Percentiles rank a stretch among this genome's conserved stretches.
These are phyloP conservation scores for Carduelis carduelis DNA, from an alignment of 2,797 vertebrate species.

Conservation along the genomic window DNA sequence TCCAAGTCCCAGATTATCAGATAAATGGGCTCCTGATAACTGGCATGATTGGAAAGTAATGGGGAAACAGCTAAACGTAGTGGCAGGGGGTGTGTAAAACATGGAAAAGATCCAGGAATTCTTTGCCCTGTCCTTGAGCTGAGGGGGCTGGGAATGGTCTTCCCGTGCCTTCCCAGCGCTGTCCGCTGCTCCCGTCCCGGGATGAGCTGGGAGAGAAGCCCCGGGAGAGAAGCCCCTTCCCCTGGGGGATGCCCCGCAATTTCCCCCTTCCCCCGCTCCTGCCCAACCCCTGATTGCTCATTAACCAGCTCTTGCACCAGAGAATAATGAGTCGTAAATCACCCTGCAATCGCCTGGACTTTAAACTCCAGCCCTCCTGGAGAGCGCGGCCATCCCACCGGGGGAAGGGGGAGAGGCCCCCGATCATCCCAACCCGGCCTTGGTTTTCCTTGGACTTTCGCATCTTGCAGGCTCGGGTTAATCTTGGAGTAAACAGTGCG, in stretches of 20 bases:
- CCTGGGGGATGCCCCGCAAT: not conserved
- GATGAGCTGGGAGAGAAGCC: not conserved
- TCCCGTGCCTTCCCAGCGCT: not conserved
- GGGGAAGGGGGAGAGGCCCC: not conserved
- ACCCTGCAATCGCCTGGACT: constrained; percentile 2
- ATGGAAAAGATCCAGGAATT: not conserved
- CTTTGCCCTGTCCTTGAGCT: not conserved
- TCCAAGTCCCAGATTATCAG: not conserved
- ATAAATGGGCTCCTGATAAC: not conserved
- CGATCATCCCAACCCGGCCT: not conserved
- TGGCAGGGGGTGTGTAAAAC: not conserved
- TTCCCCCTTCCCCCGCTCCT: not conserved
- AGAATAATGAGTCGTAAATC: constrained; percentile 44
- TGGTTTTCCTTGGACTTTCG: constrained; percentile 25
- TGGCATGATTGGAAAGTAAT: not conserved
- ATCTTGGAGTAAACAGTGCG: constrained; percentile 36
- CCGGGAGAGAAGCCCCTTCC: not conserved
- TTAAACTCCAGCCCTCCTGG: not conserved
- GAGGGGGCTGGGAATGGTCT: not conserved
- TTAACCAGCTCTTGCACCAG: constrained; percentile 22
- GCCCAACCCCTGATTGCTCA: constrained; percentile 43
- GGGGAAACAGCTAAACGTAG: not conserved
- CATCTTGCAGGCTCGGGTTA: not conserved
- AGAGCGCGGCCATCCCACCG: not conserved
- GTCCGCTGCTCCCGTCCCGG: not conserved